phyloP scores from a whole-genome alignment of 2,888 invertebrate genomes.

The Camponotus fellah region DNA sequence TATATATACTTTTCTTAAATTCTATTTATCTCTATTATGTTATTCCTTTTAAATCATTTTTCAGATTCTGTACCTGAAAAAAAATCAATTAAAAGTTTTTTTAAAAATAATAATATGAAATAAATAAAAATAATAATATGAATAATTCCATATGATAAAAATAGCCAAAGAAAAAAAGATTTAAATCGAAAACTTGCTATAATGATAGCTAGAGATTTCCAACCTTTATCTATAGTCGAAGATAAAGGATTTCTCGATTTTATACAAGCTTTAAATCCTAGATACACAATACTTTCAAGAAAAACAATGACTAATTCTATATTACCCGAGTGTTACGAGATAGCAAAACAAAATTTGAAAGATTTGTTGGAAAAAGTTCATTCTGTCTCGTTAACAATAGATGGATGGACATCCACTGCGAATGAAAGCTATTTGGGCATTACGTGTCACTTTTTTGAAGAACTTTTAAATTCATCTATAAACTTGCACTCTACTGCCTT shows the following conservation, averaged over 20 bases:
- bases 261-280: too few relatives aligned
- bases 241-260: background rate
- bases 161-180: background rate
- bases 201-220: background rate
- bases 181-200: background rate
- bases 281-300: too few relatives aligned
- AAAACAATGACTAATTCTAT: too few relatives aligned
- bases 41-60: background rate
- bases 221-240: background rate
- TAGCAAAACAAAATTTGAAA: too few relatives aligned
- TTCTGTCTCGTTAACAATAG: background rate
- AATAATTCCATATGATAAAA: background rate
- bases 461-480: too few relatives aligned
- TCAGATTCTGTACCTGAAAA: background rate
- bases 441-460: background rate
- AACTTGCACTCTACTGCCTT: too few relatives aligned
- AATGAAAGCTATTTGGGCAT: slow-evolving; percentile 4
- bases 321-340: too few relatives aligned
- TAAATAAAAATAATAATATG: too few relatives aligned
- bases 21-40: too few relatives aligned
- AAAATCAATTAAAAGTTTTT: background rate
- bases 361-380: too few relatives aligned
- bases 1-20: too few relatives aligned
- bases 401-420: background rate
- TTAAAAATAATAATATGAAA: too few relatives aligned